Conservation (phyloP, 53 echinoderm and acorn worm genomes). For the Arbacia lixula region DNA sequence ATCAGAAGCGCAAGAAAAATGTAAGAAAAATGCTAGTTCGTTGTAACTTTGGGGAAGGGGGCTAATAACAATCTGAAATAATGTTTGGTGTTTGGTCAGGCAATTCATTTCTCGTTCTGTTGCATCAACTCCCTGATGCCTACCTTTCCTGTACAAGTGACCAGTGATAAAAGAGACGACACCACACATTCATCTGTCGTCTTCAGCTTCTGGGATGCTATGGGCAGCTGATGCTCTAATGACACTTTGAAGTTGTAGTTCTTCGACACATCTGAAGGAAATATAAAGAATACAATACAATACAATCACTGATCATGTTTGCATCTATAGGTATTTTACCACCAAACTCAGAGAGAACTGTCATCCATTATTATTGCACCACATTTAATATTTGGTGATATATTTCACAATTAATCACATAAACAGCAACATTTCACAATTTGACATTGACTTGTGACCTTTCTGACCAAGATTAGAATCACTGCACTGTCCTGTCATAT, state of each 20-base stretch:
- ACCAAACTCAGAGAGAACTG: neutral
- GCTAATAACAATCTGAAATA: no score
- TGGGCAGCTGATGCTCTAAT: constrained; percentile 96
- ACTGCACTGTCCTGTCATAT: no score
- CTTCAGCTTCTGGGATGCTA: constrained; percentile 91
- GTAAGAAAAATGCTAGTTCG: no score
- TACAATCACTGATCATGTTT: neutral
- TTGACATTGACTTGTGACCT: no score
- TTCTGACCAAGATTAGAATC: no score
- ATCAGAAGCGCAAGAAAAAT: no score
- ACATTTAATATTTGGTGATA: neutral
- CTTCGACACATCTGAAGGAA: constrained; percentile 85
- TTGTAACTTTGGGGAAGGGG: no score
- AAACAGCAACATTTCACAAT: no score
- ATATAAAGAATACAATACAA: neutral
- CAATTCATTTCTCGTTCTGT: no score
- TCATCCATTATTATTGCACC: neutral
- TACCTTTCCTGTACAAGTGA: constrained; percentile 95
- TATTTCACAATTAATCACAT: no score
- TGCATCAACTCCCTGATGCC: no score
- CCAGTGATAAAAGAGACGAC: constrained; percentile 91
- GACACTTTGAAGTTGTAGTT: constrained; percentile 99
- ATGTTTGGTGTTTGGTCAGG: no score
- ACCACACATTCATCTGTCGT: constrained; percentile 99
- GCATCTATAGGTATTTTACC: neutral